phyloP scores from a whole-genome alignment of 1,140 invertebrate genomes.

The Eupristina koningsbergeri region DNA sequence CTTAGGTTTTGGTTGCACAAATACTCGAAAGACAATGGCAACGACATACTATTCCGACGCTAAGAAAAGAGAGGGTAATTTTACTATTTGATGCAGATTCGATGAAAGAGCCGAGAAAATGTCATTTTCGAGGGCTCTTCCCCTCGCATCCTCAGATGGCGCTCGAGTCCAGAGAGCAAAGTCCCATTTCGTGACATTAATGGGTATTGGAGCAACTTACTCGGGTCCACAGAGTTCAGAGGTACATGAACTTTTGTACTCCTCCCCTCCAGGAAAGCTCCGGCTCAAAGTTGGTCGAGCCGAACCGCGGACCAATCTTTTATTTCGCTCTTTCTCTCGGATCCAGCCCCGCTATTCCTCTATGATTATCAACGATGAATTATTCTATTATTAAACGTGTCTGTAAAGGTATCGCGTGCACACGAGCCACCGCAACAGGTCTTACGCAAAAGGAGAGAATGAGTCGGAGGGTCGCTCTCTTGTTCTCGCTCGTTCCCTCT shows the following conservation, averaged over 20 bases:
- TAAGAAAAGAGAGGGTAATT: too few species aligned
- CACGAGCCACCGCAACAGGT: conserved; percentile 50
- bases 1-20: too few species aligned
- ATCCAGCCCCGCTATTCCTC: conserved; percentile 34
- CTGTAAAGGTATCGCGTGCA: neutral
- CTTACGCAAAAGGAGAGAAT: conserved; percentile 41
- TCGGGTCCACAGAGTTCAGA: neutral
- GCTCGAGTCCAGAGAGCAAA: conserved; percentile 29
- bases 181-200: neutral
- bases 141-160: conserved; percentile 25
- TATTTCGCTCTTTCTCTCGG: conserved; percentile 23
- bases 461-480: neutral
- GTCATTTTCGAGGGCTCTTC: neutral
- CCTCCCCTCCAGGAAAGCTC: neutral
- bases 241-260: neutral
- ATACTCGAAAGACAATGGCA: too few species aligned
- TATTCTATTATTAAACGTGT: conserved; percentile 63
- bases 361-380: conserved; percentile 68
- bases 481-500: neutral
- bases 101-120: too few species aligned
- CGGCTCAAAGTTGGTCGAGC: neutral
- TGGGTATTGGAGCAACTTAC: neutral
- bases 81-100: too few species aligned
- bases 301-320: conserved; percentile 21
- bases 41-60: too few species aligned